A percentile compares a stretch with the other conserved stretches of the same genome.
Conservation (phyloP, 2,888 invertebrate species). For the Drosophila leonis region DNA sequence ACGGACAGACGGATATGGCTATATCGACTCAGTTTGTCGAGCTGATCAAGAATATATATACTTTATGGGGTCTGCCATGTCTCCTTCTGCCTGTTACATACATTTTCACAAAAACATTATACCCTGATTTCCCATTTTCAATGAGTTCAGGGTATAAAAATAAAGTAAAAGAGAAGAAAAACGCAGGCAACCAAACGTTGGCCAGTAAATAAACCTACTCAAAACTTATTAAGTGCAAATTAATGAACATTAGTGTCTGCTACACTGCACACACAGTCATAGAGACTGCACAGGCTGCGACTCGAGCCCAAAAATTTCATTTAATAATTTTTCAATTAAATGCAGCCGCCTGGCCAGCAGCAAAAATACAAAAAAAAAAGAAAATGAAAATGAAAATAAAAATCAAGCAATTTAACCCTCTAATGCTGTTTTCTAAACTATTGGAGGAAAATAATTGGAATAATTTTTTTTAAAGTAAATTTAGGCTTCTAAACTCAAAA, state of each 20-base stretch:
- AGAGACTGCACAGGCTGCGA: constrained; percentile 33
- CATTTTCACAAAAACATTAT: no score
- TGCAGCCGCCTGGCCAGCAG: constrained; percentile 61
- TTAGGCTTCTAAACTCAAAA: no score
- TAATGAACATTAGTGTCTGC: constrained; percentile 77
- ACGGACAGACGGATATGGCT: no score
- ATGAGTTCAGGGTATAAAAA: no score
- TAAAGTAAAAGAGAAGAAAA: neutral
- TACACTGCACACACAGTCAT: constrained; percentile 34
- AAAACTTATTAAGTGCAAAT: constrained; percentile 80
- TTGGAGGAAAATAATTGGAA: no score
- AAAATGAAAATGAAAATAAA: constrained; percentile 1
- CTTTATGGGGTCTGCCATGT: no score
- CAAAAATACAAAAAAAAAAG: neutral
- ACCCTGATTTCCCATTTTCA: no score
- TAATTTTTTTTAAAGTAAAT: no score
- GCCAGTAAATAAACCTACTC: constrained; percentile 67
- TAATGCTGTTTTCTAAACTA: no score
- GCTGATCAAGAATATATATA: no score
- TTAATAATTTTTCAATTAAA: constrained; percentile 81
- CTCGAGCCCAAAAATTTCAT: constrained; percentile 65
- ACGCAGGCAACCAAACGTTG: constrained; percentile 23
- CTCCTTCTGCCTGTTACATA: no score
- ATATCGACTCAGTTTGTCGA: no score
- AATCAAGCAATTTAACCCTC: constrained; percentile 35